phyloP scores from a whole-genome alignment of 2,113 vertebrate genomes.

The Sardina pilchardus region DNA sequence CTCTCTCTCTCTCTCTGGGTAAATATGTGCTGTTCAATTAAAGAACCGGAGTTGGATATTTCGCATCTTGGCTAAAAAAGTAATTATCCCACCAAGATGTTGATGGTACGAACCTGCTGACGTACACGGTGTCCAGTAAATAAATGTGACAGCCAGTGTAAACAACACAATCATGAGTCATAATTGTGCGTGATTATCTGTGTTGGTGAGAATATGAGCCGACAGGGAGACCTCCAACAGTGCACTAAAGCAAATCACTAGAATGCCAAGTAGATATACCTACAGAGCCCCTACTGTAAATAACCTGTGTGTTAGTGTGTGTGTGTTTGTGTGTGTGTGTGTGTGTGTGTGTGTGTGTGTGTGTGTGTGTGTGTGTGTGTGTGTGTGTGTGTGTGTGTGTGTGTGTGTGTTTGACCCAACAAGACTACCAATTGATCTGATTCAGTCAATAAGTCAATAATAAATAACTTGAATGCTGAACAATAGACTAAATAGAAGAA shows the following conservation, averaged over 20 bases:
- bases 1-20: neutral
- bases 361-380: neutral
- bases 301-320: slow-evolving; percentile 15
- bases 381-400: neutral
- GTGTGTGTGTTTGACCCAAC: neutral
- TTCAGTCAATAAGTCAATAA: no score
- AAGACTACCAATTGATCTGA: no score
- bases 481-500: no score
- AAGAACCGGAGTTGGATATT: slow-evolving; percentile 22
- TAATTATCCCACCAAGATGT: slow-evolving; percentile 6
- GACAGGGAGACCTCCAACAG: neutral
- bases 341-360: neutral
- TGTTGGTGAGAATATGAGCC: neutral
- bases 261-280: neutral
- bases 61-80: slow-evolving; percentile 11
- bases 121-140: slow-evolving; percentile 2
- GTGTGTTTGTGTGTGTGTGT: slow-evolving; percentile 21
- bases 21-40: slow-evolving; percentile 38
- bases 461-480: no score
- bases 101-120: slow-evolving; percentile 13
- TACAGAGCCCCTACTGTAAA: neutral
- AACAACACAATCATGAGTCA: slow-evolving; percentile 23
- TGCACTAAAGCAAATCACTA: neutral
- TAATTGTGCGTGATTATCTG: slow-evolving; percentile 10
- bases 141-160: slow-evolving; percentile 11